Conservation (phyloP, 2,888 invertebrate genomes). For the Drosophila silvestris region DNA sequence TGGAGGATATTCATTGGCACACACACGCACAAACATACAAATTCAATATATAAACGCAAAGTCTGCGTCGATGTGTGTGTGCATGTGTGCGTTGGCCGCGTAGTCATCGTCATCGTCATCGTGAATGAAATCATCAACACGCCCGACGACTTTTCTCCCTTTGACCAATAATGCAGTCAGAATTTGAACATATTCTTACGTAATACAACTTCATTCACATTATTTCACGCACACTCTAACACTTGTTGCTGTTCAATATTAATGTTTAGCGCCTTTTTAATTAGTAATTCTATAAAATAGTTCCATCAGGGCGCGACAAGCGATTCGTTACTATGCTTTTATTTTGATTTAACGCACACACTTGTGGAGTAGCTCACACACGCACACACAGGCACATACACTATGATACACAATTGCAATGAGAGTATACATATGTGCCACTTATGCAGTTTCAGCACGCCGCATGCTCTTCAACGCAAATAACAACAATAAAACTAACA, state of each 20-base stretch:
- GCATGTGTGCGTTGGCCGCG: conserved; percentile 44
- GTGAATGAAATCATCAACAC: conserved; percentile 78
- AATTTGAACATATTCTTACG: conserved; percentile 70
- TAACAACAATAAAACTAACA: conserved; percentile 18
- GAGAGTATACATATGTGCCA: not conserved
- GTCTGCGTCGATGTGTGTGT: conserved; percentile 15
- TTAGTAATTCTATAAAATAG: conserved; percentile 69
- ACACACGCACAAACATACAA: conserved; percentile 18
- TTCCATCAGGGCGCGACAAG: conserved; percentile 83
- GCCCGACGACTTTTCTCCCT: conserved; percentile 35
- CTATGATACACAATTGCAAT: conserved; percentile 3
- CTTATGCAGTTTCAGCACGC: conserved; percentile 20
- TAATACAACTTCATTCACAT: conserved; percentile 67
- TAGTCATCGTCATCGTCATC: conserved; percentile 68
- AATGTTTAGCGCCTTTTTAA: conserved; percentile 55
- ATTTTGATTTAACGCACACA: conserved; percentile 78
- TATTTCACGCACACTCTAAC: conserved; percentile 74
- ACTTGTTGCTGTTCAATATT: conserved; percentile 40
- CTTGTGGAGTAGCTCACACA: conserved; percentile 69
- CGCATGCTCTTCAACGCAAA: conserved; percentile 3
- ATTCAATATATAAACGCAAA: conserved; percentile 3
- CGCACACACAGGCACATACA: conserved; percentile 9
- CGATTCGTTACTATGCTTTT: conserved; percentile 46
- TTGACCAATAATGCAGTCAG: conserved; percentile 61
- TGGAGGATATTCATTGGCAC: conserved; percentile 45